Evolutionary conservation across 2,113 vertebrate species (phyloP), one percentile per base, ranked within the genome.

Genomic region (Seriola dumerili): DNA sequence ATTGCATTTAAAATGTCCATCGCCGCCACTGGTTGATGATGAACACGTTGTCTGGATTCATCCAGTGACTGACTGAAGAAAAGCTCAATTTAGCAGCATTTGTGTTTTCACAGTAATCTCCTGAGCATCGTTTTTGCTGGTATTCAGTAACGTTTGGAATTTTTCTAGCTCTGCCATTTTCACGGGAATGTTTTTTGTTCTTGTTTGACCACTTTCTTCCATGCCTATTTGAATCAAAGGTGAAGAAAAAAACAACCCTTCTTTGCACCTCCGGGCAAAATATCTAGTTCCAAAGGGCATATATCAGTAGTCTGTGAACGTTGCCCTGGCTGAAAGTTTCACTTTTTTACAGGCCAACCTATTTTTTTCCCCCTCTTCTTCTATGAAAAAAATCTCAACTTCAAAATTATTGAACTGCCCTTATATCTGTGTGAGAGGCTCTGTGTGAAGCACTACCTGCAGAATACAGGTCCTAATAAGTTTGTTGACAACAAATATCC

Each of bases 261-360:
- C 75, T 71, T 48, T 78, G 46, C 73, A 74, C 85, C 83, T 62
- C 61, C 19, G 86, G 86, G 84, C 80, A 78, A 79, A 88, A 82
- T 77, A 62, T 75, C 36, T 71, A 65, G 50, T 80, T 86, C 87
- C 77, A 86, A 89, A 91, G 81, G 81, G 85, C 85, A 90, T 88
- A 87, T 85, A 87, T 87, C 55, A 87, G 76, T 72, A 80, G 82
- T 59, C 64, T 55, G 61, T 48, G 44, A 58, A 62, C 54, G 62
- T 14, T 12, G 54, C 57, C 76, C 68, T 72, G 66, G 29, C 52
- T 85, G 74, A 72, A 83, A 72, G 72, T 79, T 74, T 73, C 50
- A 58, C 75, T 75, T 63, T 77, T 72, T 72, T 66, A 25, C 75
- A 46, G 72, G 82, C 65, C 67, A 16, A 46, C 4, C 50, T 57